A percentile compares a stretch with the other conserved stretches of the same genome.
Evolutionary conservation across 2,113 vertebrate species (phyloP).

Genomic region (Galemys pyrenaicus): DNA sequence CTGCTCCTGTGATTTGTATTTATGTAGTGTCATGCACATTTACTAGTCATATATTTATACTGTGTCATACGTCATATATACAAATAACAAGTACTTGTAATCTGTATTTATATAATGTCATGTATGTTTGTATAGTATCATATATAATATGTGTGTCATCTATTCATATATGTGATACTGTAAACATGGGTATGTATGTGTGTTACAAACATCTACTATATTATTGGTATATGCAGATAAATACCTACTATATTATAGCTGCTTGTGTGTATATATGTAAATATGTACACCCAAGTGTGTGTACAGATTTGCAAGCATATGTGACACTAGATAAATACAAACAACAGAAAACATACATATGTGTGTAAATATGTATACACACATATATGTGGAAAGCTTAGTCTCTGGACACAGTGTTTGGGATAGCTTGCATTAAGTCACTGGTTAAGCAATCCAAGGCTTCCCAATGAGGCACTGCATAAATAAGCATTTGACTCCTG

Average conservation of each 20-base stretch:
- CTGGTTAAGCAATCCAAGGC: background rate
- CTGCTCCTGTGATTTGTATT: slow-evolving; percentile 1
- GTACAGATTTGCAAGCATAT: background rate
- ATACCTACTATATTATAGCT: background rate
- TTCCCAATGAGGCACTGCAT: background rate
- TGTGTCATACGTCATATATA: background rate
- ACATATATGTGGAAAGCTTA: background rate
- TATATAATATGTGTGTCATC: background rate
- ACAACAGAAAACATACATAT: background rate
- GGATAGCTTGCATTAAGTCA: background rate
- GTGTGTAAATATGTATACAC: background rate
- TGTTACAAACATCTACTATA: background rate
- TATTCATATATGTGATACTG: background rate
- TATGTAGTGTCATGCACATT: background rate
- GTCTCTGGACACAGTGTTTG: background rate
- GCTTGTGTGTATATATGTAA: background rate
- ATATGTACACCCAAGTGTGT: background rate
- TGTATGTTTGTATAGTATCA: background rate
- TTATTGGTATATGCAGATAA: background rate
- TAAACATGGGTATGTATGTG: background rate
- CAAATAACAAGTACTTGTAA: background rate
- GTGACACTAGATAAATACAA: background rate
- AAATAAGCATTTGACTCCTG: background rate
- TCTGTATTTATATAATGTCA: background rate
- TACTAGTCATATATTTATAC: background rate